phyloP scores from a whole-genome alignment of 2,888 invertebrate species.

The Marronus borbonicus region DNA sequence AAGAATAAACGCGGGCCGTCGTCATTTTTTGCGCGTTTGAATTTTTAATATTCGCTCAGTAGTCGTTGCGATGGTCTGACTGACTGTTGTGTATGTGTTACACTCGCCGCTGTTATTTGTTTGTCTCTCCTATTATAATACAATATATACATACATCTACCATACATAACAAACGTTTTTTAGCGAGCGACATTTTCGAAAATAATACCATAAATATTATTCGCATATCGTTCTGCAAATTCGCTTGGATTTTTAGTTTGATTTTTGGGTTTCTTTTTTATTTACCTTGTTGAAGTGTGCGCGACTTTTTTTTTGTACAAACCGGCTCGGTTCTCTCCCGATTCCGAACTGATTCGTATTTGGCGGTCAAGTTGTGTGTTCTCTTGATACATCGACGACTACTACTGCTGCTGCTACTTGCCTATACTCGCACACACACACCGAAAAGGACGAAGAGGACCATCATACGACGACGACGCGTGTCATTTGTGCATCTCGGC shows the following conservation, averaged over 20 bases:
- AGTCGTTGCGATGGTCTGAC: slow-evolving; percentile 60
- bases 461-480: slow-evolving; percentile 52
- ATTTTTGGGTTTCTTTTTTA: slow-evolving; percentile 16
- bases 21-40: slow-evolving; percentile 71
- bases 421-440: slow-evolving; percentile 9
- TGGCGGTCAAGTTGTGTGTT: slow-evolving; percentile 63
- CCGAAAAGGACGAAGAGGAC: background rate
- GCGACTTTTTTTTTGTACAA: slow-evolving; percentile 53
- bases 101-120: slow-evolving; percentile 43
- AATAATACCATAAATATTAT: background rate
- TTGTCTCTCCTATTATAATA: slow-evolving; percentile 35
- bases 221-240: background rate
- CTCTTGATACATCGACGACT: slow-evolving; percentile 51
- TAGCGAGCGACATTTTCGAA: background rate
- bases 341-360: slow-evolving; percentile 61
- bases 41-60: slow-evolving; percentile 70
- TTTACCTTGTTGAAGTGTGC: slow-evolving; percentile 47
- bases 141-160: background rate
- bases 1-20: slow-evolving; percentile 69
- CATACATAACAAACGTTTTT: background rate
- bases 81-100: slow-evolving; percentile 45
- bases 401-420: slow-evolving; percentile 20
- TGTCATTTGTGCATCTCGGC: slow-evolving; percentile 59
- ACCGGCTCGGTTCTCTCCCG: slow-evolving; percentile 51
- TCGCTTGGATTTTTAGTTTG: slow-evolving; percentile 2